phyloP scores from a whole-genome alignment of 2,113 vertebrate species.

The Hemibagrus wyckioides region DNA sequence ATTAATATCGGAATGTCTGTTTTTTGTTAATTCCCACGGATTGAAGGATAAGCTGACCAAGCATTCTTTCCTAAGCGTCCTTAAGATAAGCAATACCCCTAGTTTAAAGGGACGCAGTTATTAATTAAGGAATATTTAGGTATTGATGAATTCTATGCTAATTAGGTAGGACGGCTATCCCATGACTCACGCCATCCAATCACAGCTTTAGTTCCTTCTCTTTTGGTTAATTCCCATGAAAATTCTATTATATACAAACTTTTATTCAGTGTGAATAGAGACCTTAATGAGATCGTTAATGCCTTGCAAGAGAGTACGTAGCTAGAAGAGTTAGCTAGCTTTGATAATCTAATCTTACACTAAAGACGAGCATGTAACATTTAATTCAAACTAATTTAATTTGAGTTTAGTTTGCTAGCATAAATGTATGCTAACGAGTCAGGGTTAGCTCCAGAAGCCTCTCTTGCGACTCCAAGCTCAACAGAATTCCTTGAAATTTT shows the following conservation, averaged over 20 bases:
- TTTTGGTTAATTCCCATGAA: background rate
- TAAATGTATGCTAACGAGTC: background rate
- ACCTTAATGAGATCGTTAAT: background rate
- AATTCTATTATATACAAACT: background rate
- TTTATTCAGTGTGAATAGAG: background rate
- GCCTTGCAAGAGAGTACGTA: no score
- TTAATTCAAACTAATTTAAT: background rate
- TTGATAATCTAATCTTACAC: background rate
- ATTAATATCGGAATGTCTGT: background rate
- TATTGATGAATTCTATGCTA: background rate
- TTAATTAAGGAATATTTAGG: background rate
- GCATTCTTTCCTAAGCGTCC: background rate
- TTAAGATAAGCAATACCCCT: no score
- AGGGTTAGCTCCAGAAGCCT: background rate
- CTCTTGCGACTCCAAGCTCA: background rate
- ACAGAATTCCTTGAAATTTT: slow-evolving; percentile 14
- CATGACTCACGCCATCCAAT: background rate
- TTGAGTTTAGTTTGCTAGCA: background rate
- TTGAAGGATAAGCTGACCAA: background rate
- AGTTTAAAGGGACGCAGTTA: background rate
- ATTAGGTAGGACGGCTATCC: background rate
- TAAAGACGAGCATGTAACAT: background rate
- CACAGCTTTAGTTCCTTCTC: background rate
- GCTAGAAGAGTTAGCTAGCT: background rate
- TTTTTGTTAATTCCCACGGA: background rate